Evolutionary conservation across 2,113 vertebrate genomes (phyloP), one percentile per base, ranked within the genome.

Genomic region (Notechis scutatus): DNA sequence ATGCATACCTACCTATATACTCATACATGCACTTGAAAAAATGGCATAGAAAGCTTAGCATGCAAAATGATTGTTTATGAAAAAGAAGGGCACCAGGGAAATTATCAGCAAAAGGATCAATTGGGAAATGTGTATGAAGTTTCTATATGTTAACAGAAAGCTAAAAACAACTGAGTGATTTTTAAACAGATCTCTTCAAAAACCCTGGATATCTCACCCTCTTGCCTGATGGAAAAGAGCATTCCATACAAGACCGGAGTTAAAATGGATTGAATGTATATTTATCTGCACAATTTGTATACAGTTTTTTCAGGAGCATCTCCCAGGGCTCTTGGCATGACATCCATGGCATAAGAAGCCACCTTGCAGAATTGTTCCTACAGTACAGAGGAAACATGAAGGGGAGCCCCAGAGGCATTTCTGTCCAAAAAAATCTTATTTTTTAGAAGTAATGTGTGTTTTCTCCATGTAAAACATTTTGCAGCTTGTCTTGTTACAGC

Each of bases 401-500:
- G 50, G 57, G 39, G 39, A 39, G 88, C 69, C 92, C 88, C 88
- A 90, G 92, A 61, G 92, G 42, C 88, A 90, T 55, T 59, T 93
- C 69, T 85, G 1, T 57, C 88, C 92, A 93, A 94, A 91, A 93
- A 93, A 89, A 20, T 93, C 96, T 94, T 88, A 69, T 69, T 89
- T 91, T 96, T 93, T 93, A 94, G 94, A 64, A 94, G 91, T 94
- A 97, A 92, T 64, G 39, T 94, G 94, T 93, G 85, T 97, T 96
- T 97, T 94, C 81, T 87, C 94, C 96, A 95, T 95, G 96, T 97
- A 97, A 98, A 97, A 97, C 97, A 95, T 98, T 98, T 98, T 97
- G 97, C 97, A 98, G 98, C 97, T 98, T 98, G 98, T 98, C 98
- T 99, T 98, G 98, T 99, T 98, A 98, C 94, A 96, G 97, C 96